These are phyloP conservation scores for Squalus acanthias DNA, from an alignment of 2,797 vertebrate genomes.

Conservation along the genomic window DNA sequence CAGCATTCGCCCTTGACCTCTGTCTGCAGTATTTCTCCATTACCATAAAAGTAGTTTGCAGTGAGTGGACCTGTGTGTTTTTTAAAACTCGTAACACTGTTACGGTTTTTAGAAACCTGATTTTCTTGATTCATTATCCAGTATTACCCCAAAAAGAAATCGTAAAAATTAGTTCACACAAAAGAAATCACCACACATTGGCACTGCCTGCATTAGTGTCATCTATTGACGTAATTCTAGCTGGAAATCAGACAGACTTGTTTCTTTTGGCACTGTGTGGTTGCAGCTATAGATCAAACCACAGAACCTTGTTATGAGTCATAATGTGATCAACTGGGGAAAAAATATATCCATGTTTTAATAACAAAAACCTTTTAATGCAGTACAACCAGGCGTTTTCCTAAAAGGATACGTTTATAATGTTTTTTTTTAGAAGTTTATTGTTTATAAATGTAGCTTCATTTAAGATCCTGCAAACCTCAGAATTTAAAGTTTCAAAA, in stretches of 20 bases:
- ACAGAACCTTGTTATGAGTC: neutral
- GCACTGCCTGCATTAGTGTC: conserved; percentile 17
- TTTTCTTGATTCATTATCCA: neutral
- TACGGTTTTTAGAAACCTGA: neutral
- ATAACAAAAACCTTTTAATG: neutral
- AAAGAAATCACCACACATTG: too few species aligned
- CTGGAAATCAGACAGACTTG: conserved; percentile 12
- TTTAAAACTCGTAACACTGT: neutral
- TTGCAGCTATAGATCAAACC: conserved; percentile 12
- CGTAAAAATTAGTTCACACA: neutral
- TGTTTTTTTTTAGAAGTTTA: neutral
- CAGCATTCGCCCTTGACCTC: neutral
- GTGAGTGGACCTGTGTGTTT: neutral
- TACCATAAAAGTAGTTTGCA: neutral
- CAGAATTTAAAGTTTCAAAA: neutral
- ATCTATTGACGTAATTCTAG: conserved; percentile 15
- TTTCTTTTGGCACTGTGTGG: neutral
- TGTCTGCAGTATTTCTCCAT: neutral
- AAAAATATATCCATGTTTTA: neutral
- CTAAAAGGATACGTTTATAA: neutral
- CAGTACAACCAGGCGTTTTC: neutral
- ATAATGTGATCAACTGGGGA: neutral
- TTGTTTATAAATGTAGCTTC: neutral
- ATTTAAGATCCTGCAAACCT: neutral
- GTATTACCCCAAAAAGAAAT: neutral